These are phyloP conservation scores for Platichthys stellatus DNA, from an alignment of 2,113 vertebrate species.

Conservation along the genomic window DNA sequence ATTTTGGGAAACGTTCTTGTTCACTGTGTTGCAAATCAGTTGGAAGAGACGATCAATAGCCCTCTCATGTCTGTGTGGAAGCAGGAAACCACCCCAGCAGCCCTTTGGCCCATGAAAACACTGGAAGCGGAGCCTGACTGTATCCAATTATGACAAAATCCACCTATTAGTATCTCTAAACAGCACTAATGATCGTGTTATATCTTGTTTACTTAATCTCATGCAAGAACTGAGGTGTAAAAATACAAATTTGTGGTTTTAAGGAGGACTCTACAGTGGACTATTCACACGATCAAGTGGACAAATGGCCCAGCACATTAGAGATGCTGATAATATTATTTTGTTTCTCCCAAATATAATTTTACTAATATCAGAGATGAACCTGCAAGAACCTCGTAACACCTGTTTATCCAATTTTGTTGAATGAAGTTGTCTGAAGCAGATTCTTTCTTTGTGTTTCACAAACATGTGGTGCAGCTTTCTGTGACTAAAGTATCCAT, in stretches of 20 bases:
- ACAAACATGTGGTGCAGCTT: neutral
- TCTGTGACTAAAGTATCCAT: neutral
- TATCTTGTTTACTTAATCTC: neutral
- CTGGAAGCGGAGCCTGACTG: neutral
- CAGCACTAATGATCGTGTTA: neutral
- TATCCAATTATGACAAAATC: neutral
- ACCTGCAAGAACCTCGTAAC: too few species aligned
- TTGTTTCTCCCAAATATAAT: too few species aligned
- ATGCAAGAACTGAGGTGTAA: neutral
- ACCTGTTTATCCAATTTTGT: neutral
- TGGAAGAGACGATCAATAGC: too few species aligned
- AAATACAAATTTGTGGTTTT: neutral
- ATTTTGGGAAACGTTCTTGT: neutral
- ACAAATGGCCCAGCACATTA: too few species aligned
- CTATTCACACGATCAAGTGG: too few species aligned
- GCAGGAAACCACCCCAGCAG: neutral
- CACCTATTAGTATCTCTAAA: neutral
- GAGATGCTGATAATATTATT: too few species aligned
- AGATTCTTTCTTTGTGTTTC: neutral
- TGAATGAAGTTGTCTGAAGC: neutral
- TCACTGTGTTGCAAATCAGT: neutral
- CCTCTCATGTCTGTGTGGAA: neutral
- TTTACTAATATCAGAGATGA: too few species aligned
- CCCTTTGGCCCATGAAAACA: neutral
- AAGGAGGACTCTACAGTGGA: neutral